A percentile compares a stretch with the other conserved stretches of the same genome.
phyloP scores from a whole-genome alignment of 2,888 invertebrate species.

The Drosophila neotestacea region DNA sequence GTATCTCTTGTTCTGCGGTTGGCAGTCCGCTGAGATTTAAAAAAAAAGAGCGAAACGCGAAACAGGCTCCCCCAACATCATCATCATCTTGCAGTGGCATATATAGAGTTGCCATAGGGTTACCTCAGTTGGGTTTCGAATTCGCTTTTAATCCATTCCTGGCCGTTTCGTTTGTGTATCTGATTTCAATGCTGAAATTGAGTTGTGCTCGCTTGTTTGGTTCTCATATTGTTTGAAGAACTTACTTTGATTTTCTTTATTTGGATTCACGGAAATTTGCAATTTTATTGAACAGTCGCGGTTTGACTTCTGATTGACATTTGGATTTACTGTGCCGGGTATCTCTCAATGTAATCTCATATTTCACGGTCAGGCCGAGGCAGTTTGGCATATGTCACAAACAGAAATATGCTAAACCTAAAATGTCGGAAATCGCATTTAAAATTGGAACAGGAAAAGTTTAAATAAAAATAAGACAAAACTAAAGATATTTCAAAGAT shows the following conservation, averaged over 20 bases:
- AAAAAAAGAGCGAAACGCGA: constrained; percentile 13
- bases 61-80: constrained; percentile 10
- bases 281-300: constrained; percentile 64
- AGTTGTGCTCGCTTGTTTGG: constrained; percentile 51
- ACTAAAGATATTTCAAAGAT: background rate
- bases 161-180: constrained; percentile 48
- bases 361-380: constrained; percentile 49
- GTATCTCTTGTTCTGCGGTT: constrained; percentile 58
- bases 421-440: constrained; percentile 14
- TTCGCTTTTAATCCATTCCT: constrained; percentile 39
- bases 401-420: constrained; percentile 26
- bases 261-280: constrained; percentile 67
- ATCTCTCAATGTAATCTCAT: constrained; percentile 49
- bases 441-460: background rate
- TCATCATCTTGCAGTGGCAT: constrained; percentile 8
- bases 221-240: constrained; percentile 47
- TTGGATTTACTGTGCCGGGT: constrained; percentile 42
- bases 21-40: constrained; percentile 48
- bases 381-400: constrained; percentile 58
- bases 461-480: background rate
- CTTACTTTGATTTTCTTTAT: constrained; percentile 24
- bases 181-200: constrained; percentile 74
- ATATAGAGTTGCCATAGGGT: constrained; percentile 13
- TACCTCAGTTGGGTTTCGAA: constrained; percentile 36
- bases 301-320: constrained; percentile 78